These are phyloP conservation scores for Hanleya hanleyi DNA, from an alignment of 2,888 invertebrate species.

Conservation along the genomic window DNA sequence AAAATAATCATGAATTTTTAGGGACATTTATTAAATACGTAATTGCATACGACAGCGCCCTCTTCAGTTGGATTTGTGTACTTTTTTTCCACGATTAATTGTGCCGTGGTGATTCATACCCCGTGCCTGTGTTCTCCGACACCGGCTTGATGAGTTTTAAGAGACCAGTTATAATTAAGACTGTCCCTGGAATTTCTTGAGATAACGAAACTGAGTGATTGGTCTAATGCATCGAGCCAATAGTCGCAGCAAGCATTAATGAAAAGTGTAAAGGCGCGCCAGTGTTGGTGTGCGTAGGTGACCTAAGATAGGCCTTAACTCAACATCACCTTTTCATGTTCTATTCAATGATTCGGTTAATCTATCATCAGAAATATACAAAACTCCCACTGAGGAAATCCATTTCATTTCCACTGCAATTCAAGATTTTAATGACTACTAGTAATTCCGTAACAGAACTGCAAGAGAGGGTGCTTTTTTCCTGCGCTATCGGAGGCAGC, in stretches of 20 bases:
- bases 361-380: slow-evolving; percentile 12
- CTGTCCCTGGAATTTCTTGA: neutral
- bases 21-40: slow-evolving; percentile 1
- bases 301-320: neutral
- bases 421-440: neutral
- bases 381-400: slow-evolving; percentile 7
- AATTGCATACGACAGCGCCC: neutral
- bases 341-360: slow-evolving; percentile 3
- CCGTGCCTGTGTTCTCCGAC: neutral
- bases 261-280: neutral
- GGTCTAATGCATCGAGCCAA: slow-evolving; percentile 3
- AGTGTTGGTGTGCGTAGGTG: neutral
- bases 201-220: neutral
- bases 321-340: slow-evolving; percentile 2
- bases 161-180: neutral
- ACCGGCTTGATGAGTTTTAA: slow-evolving; percentile 4
- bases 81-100: neutral
- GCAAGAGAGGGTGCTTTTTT: neutral
- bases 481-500: neutral
- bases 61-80: neutral
- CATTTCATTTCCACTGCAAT: slow-evolving; percentile 2
- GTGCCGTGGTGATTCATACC: neutral
- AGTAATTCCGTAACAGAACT: neutral
- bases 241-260: neutral
- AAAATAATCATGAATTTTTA: neutral